Base-by-base conservation (phyloP, 1,140 invertebrate genomes). In the Drosophila saltans region DNA sequence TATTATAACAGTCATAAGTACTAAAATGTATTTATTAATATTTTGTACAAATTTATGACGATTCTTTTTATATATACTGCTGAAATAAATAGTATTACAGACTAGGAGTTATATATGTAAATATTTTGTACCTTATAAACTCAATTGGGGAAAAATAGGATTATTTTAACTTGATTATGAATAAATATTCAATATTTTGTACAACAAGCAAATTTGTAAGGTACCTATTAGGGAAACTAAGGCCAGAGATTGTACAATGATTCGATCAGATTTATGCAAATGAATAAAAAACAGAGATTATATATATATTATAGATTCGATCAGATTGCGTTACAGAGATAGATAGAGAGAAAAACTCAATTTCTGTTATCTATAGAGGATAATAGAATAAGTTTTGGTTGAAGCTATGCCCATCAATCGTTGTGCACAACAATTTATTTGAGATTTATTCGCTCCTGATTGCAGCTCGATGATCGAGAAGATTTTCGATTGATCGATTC, bases 401-500 rank as follows among this genome's bases (percentile, higher is more conserved):
- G 57, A 39, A 59, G 57, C 57, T 59, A 8, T 48, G 45, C 45
- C 45, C 24, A 48, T 52, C 4, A 0, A 52, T 10, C 9, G 6
- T 7, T 48, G 8, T 48, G 16, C 16, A 16, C 16, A 16, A 16
- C 11, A 64, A 24, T 60, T 81, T 73, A 75, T 78, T 77, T 80
- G 8, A 74, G 55, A 77, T 70, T 75, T 75, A 89, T 78, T 77
- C 72, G 75, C 72, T 76, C 69, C 70, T 80, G 75, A 81, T 90
- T 94, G 72, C 94, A 93, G 85, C 94, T 94, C 64, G 93, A 94
- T 66, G 95, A 95, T 71, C 95, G 94, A 45, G 95, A 96, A 30
- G 95, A 95, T 93, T 95, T 97, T 86, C 95, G 94, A 91, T 95
- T 94, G 69, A 95, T 93, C 69, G 94, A 95, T 93, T 98, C 97